Percentiles rank a stretch among this genome's conserved stretches.
phyloP scores from a whole-genome alignment of 2,797 vertebrate genomes.

The Phyllotis vaccarum region DNA sequence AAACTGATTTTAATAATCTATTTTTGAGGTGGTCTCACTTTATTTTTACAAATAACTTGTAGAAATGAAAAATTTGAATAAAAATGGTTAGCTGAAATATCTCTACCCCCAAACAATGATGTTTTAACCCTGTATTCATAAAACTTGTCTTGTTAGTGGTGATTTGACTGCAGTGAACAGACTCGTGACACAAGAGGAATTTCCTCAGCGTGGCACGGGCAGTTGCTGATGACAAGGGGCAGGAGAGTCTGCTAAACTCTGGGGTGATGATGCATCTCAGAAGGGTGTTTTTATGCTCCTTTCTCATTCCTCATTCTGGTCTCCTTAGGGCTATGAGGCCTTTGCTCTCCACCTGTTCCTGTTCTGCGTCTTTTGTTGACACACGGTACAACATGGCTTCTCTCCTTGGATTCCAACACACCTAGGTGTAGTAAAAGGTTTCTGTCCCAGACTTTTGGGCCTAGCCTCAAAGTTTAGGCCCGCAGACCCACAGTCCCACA shows the following conservation, averaged over 20 bases:
- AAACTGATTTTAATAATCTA: background rate
- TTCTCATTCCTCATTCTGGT: background rate
- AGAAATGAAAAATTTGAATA: background rate
- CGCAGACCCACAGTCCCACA: no score
- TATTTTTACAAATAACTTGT: background rate
- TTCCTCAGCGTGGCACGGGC: background rate
- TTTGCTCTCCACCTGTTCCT: background rate
- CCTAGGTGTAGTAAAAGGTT: no score
- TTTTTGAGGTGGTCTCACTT: background rate
- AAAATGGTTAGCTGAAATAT: background rate
- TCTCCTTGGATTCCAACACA: no score
- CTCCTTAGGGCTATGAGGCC: background rate
- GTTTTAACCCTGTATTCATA: background rate
- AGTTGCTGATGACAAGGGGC: background rate
- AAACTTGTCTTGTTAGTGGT: no score
- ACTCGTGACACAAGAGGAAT: background rate
- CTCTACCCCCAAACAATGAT: background rate
- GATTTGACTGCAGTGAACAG: background rate
- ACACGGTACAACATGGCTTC: background rate
- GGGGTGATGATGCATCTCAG: background rate
- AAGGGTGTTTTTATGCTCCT: background rate
- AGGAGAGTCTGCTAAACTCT: background rate
- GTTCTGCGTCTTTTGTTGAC: background rate
- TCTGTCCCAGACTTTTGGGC: no score
- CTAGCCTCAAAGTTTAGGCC: no score